Conservation (phyloP, 1,140 invertebrate species). For the Conus betulinus region DNA sequence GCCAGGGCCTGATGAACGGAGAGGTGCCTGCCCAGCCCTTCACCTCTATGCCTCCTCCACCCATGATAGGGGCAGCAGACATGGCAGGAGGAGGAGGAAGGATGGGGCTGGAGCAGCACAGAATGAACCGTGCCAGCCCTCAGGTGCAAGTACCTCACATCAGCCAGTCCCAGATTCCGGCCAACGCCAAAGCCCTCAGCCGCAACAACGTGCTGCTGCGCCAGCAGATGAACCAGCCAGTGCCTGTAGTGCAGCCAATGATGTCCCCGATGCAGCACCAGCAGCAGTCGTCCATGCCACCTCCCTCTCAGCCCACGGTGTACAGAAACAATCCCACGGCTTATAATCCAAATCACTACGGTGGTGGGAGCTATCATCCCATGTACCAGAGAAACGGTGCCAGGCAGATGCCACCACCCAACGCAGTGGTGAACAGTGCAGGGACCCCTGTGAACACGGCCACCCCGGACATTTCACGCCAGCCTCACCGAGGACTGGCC, state of each 20-base stretch:
- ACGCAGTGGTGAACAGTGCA: background rate
- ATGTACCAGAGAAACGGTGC: slow-evolving; percentile 14
- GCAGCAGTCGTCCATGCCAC: slow-evolving; percentile 36
- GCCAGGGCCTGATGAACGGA: background rate
- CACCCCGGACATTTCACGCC: background rate
- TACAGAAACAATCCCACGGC: slow-evolving; percentile 28
- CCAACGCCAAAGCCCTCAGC: slow-evolving; percentile 68
- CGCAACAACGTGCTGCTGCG: slow-evolving; percentile 57
- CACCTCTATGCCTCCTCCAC: background rate
- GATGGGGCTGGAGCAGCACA: slow-evolving; percentile 44
- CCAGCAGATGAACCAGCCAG: slow-evolving; percentile 40
- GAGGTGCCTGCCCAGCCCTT: background rate
- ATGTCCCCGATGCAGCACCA: slow-evolving; percentile 51
- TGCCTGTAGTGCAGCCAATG: slow-evolving; percentile 34
- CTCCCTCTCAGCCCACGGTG: slow-evolving; percentile 1
- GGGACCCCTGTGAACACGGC: background rate
- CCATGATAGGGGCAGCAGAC: background rate
- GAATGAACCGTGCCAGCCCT: slow-evolving; percentile 67
- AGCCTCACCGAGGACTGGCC: background rate
- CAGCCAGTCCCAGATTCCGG: slow-evolving; percentile 72
- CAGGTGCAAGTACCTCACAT: slow-evolving; percentile 75
- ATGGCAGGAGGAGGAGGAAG: background rate
- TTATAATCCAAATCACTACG: background rate
- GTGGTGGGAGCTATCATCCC: background rate
- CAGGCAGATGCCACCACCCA: slow-evolving; percentile 1